Evolutionary conservation across 2,888 invertebrate species (phyloP), one percentile per base, ranked within the genome.

Genomic region (Caenorhabditis becei): DNA sequence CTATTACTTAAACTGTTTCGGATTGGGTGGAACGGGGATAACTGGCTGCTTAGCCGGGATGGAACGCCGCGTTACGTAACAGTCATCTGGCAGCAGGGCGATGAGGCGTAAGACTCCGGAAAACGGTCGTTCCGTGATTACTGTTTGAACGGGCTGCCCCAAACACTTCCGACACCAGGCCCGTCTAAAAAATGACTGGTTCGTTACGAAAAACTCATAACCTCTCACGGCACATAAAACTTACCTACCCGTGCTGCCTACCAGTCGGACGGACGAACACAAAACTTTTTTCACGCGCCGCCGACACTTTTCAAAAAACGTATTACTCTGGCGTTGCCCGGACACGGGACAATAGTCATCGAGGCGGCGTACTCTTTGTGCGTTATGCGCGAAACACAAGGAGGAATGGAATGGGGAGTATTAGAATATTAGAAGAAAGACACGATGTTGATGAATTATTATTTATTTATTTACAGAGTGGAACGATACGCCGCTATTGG

Each of bases 401-500:
- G 41, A 7, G 14, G 41, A 41, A 41, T 41, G 20, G 35, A 35
- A 54, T 32, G 20, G 16, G 41, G 54, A 20, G 37, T 24, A 16
- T 18, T 11, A 26, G 53, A 54, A 62, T 53, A 62, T 37, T 32
- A 8, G 53, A 41, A 65, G 10, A 18, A 26, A 47, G 37, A 51
- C 16, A 11, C 4, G 51, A 23, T 23, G 58, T 35, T 20, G 37
- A 58, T 35, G 20, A 58, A 59, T 41, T 4, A 59, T 35, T 59
- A 58, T 41, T 41, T 4, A 59, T 35, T 59, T 16, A 16, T 58
- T 85, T 85, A 24, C 81, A 85, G 85, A 65, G 79, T 82, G 26
- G 85, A 85, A 77, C 80, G 85, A 41, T 85, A 83, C 47, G 85
- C 85, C 16, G 85, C 84, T 47, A 83, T 84, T 20, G 87, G 85